A percentile compares a stretch with the other conserved stretches of the same genome.
Evolutionary conservation across 2,797 vertebrate genomes (phyloP).

Genomic region (Characodon lateralis): DNA sequence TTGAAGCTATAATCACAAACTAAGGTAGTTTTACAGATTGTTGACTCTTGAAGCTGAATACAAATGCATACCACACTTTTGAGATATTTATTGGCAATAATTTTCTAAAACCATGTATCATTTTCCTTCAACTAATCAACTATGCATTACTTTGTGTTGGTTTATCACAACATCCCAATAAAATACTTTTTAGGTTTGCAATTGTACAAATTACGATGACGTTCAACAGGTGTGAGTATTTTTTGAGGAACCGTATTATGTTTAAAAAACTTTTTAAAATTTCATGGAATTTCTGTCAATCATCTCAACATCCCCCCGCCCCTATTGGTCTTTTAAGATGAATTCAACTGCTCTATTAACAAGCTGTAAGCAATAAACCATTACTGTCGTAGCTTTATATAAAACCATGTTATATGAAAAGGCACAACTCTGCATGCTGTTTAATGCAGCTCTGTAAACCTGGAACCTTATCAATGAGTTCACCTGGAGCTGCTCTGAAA

Average conservation of each 20-base stretch:
- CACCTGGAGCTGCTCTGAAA: constrained; percentile 16
- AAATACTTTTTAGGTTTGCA: background rate
- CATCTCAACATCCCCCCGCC: background rate
- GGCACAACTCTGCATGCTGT: constrained; percentile 3
- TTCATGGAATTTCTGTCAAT: background rate
- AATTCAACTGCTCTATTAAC: background rate
- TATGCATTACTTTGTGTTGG: background rate
- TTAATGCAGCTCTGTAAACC: background rate
- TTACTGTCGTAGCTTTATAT: background rate
- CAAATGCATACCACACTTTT: too few relatives aligned
- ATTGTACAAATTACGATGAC: background rate
- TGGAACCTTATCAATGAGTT: constrained; percentile 10
- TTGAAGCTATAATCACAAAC: too few relatives aligned
- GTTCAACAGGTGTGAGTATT: background rate
- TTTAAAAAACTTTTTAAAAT: background rate
- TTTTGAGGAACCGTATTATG: background rate
- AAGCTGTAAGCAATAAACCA: background rate
- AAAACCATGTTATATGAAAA: background rate
- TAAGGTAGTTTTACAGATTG: too few relatives aligned
- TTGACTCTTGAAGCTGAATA: too few relatives aligned
- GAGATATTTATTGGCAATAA: too few relatives aligned
- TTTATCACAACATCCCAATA: background rate
- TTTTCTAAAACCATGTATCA: background rate
- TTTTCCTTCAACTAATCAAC: background rate
- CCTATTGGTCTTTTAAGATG: background rate